Evolutionary conservation across 2,888 invertebrate species (phyloP).

Genomic region (Netelia melanura): DNA sequence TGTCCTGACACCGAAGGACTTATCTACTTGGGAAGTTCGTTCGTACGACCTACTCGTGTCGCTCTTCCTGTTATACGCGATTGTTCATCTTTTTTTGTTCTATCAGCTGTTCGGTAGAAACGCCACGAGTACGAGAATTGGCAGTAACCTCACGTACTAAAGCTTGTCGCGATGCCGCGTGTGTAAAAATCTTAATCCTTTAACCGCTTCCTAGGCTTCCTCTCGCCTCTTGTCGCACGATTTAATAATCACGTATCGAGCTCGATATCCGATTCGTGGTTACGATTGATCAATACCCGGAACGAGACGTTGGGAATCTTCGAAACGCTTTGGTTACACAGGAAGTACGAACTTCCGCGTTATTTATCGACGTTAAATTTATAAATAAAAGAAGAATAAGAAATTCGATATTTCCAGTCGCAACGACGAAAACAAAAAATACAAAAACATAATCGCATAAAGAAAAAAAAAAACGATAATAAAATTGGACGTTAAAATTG

Average conservation of each 20-base stretch:
- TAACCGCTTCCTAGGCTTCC: slow-evolving; percentile 43
- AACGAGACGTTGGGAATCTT: background rate
- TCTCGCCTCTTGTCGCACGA: slow-evolving; percentile 39
- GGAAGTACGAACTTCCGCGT: background rate
- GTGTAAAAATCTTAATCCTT: slow-evolving; percentile 65
- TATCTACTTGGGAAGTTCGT: background rate
- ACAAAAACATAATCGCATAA: background rate
- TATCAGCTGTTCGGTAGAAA: slow-evolving; percentile 27
- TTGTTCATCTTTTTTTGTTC: background rate
- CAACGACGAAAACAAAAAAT: background rate
- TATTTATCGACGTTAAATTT: background rate
- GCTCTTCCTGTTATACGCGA: background rate
- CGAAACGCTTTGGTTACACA: background rate
- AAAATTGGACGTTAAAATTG: background rate
- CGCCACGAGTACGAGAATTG: slow-evolving; percentile 48
- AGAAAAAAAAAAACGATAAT: background rate
- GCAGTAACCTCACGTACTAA: slow-evolving; percentile 74
- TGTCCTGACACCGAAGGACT: background rate
- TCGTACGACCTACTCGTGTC: background rate
- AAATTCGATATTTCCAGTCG: too few relatives aligned
- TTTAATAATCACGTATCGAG: slow-evolving; percentile 43
- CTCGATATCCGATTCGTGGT: slow-evolving; percentile 40
- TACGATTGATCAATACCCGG: slow-evolving; percentile 14
- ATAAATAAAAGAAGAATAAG: too few relatives aligned
- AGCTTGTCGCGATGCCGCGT: slow-evolving; percentile 64